phyloP scores from a whole-genome alignment of 1,140 invertebrate species.

The Cataglyphis hispanica region DNA sequence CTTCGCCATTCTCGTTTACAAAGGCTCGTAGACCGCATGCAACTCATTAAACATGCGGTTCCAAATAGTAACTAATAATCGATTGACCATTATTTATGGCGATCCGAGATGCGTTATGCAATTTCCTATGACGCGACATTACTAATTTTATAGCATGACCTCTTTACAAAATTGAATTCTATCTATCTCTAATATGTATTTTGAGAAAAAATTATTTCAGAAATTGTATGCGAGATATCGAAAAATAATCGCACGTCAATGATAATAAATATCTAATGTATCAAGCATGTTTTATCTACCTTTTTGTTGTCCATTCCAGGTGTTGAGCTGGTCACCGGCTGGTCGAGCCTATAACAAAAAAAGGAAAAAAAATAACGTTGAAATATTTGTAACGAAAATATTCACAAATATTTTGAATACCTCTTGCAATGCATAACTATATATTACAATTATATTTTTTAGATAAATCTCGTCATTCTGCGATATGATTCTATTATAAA shows the following conservation, averaged over 20 bases:
- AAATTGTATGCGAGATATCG: background rate
- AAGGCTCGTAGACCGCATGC: background rate
- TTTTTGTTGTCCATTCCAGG: slow-evolving; percentile 91
- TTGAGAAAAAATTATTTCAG: background rate
- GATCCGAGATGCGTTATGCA: background rate
- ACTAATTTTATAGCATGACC: background rate
- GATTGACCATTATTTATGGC: slow-evolving; percentile 35
- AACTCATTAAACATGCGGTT: slow-evolving; percentile 53
- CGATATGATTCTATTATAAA: background rate
- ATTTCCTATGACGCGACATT: background rate
- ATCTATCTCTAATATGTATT: background rate
- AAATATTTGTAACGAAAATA: background rate
- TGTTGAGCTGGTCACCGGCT: slow-evolving; percentile 88
- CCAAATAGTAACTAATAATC: slow-evolving; percentile 51
- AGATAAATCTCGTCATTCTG: background rate
- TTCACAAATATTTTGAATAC: background rate
- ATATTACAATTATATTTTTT: background rate
- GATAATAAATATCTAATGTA: background rate
- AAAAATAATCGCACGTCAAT: background rate
- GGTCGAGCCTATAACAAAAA: slow-evolving; percentile 89
- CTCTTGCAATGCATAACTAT: background rate
- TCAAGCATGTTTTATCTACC: slow-evolving; percentile 74
- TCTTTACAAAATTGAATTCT: background rate
- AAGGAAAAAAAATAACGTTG: slow-evolving; percentile 2
- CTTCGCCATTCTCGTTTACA: slow-evolving; percentile 4